These are phyloP conservation scores for Hermetia illucens DNA, from an alignment of 1,140 invertebrate species.

Conservation along the genomic window DNA sequence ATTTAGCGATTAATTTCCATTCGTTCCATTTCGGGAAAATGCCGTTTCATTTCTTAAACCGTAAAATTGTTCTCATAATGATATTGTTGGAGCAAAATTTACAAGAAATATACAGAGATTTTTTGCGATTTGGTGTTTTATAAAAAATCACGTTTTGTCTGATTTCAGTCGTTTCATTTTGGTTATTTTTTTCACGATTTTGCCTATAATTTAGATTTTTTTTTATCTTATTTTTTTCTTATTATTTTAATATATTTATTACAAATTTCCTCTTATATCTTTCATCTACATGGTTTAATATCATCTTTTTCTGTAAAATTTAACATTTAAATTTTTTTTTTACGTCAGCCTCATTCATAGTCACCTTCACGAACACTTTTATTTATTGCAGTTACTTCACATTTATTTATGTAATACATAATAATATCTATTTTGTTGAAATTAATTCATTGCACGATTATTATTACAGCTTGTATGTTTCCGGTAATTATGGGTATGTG, in stretches of 20 bases:
- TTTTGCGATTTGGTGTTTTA: background rate
- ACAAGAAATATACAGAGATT: background rate
- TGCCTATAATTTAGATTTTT: background rate
- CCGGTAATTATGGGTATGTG: too few species aligned
- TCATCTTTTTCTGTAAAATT: too few species aligned
- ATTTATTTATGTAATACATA: too few species aligned
- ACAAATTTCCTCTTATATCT: background rate
- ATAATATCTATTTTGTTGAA: too few species aligned
- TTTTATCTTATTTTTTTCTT: constrained; percentile 1
- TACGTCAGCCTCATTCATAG: too few species aligned
- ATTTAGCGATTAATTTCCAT: background rate
- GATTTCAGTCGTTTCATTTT: background rate
- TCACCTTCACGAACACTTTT: too few species aligned
- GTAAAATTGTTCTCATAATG: background rate
- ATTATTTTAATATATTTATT: constrained; percentile 2
- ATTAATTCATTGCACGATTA: too few species aligned
- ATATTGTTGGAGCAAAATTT: background rate
- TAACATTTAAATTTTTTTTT: too few species aligned
- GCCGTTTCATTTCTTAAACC: background rate
- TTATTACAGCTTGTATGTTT: too few species aligned
- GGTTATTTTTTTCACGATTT: background rate
- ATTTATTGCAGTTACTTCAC: too few species aligned
- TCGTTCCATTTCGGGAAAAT: background rate
- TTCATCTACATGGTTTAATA: too few species aligned
- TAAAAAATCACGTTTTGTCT: background rate